Evolutionary conservation across 2,888 invertebrate species (phyloP), one percentile per base, ranked within the genome.

Genomic region (Trichopria drosophilae): DNA sequence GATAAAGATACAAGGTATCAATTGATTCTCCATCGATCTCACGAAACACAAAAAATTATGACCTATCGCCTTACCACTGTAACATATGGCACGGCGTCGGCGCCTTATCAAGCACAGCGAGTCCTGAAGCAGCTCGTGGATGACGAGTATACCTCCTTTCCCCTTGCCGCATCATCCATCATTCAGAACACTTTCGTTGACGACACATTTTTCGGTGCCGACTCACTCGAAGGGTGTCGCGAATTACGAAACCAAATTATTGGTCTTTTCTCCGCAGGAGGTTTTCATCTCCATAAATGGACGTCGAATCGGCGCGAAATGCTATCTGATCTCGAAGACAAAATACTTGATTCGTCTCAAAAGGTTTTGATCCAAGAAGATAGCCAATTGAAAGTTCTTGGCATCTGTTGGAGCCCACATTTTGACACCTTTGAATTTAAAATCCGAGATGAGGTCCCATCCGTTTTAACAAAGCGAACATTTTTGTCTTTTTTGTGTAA

Each of bases 231-330:
- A 1, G 10, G 9, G 4, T 10, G 22, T 4, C 22, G 41, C 6
- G 20, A 23, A 24, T 34, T 22, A 13, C 34, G 48, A 2, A 12
- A 12, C 16, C 48, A 48, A 18, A 9, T 48, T 1, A 6, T 22
- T 19, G 15, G 16, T 4, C 19, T 48, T 1, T 23, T 32, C 3
- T 3, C 3, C 2, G 13, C 41, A 12, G 48, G 41, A 4, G 41
- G 41, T 10, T 48, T 48, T 18, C 13, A 41, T 9, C 12, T 36
- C n/a, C 43, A 43, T 1, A 50, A 50, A 9, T 50, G 43, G 50
- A 29, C 50, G 2, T 37, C 42, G 7, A 50, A 44, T 9, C 22
- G 15, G 1, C 3, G 20, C 1, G 23, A 16, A 4, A n/a, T 37
- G 3, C 37, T 39, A 20, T 12, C 28, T 19, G 37, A 46, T 12